These are phyloP conservation scores for Emmelina monodactyla DNA, from an alignment of 2,888 invertebrate species.

Conservation along the genomic window DNA sequence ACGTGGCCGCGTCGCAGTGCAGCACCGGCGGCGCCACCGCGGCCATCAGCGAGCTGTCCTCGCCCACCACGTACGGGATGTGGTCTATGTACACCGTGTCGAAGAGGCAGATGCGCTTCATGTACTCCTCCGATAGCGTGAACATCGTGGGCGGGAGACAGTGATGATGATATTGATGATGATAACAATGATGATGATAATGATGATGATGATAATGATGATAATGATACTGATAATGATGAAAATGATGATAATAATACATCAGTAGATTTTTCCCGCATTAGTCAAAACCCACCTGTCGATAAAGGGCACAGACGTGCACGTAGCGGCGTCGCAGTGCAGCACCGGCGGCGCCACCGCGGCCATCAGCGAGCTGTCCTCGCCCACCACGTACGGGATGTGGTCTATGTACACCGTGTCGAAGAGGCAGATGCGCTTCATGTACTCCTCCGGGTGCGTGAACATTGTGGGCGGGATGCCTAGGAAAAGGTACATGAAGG, in stretches of 20 bases:
- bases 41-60: slow-evolving; percentile 49
- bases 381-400: slow-evolving; percentile 51
- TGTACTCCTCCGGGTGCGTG: slow-evolving; percentile 49
- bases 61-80: slow-evolving; percentile 51
- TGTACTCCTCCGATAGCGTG: slow-evolving; percentile 49
- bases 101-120: slow-evolving; percentile 53
- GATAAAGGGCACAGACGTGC: slow-evolving; percentile 54
- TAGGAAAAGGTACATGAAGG: too few relatives aligned
- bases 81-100: slow-evolving; percentile 53
- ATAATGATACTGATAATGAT: too few relatives aligned
- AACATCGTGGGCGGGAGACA: slow-evolving; percentile 49
- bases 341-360: slow-evolving; percentile 54
- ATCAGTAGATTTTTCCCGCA: background rate
- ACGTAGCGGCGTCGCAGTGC: slow-evolving; percentile 55
- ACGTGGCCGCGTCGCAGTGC: slow-evolving; percentile 55
- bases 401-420: slow-evolving; percentile 53
- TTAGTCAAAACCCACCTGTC: slow-evolving; percentile 30
- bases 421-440: slow-evolving; percentile 53
- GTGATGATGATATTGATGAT: too few relatives aligned
- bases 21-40: slow-evolving; percentile 54
- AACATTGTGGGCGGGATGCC: slow-evolving; percentile 50
- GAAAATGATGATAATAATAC: too few relatives aligned
- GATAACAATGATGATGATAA: too few relatives aligned
- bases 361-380: slow-evolving; percentile 49
- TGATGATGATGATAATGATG: too few relatives aligned